Evolutionary conservation across 2,113 vertebrate genomes (phyloP), one percentile per base, ranked within the genome.

Genomic region (Sinocyclocheilus grahami): DNA sequence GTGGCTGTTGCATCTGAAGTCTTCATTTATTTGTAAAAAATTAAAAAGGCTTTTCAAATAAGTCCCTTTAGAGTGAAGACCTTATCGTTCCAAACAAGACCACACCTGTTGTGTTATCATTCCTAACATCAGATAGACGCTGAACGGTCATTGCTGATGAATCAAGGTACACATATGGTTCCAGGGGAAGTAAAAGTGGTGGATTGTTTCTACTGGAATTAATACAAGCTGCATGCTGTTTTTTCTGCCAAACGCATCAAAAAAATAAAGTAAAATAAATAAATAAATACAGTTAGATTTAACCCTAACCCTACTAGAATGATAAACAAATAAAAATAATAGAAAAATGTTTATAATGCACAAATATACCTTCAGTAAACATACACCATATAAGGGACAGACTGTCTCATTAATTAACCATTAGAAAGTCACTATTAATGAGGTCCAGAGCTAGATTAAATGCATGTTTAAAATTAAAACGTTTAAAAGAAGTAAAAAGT

Each of bases 71-170:
- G 46, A 77, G 46, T 9, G n/a, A 80, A 63, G 22, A 27, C 4
- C 24, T 67, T 82, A 48, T 82, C 39, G 71, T 83, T 83, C 46
- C 65, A 9, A 22, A 46, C 81, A 83, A 53, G 81, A 71, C 16
- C 24, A 3, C 27, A 53, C 81, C 81, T 53, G 81, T 37, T n/a
- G 10, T 55, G 81, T 33, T 82, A 82, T 65, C 39, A 82, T 67
- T 82, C 24, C 60, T 67, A 24, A 69, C 24, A 13, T 53, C 48
- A 71, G n/a, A 53, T 2, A 51, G 46, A 83, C 46, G 65, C 65
- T 33, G 48, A 37, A 33, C 46, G 71, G 42, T 83, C 65, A 55
- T 72, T 27, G 0, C 18, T 33, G 48, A 55, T 71, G 48, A 72
- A 83, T 55, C 65, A 14, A n/a, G 16, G 20, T 12, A 83, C 42